Evolutionary conservation across 2,888 invertebrate genomes (phyloP), one percentile per base, ranked within the genome.

Genomic region (Ichneumoninae sp.): DNA sequence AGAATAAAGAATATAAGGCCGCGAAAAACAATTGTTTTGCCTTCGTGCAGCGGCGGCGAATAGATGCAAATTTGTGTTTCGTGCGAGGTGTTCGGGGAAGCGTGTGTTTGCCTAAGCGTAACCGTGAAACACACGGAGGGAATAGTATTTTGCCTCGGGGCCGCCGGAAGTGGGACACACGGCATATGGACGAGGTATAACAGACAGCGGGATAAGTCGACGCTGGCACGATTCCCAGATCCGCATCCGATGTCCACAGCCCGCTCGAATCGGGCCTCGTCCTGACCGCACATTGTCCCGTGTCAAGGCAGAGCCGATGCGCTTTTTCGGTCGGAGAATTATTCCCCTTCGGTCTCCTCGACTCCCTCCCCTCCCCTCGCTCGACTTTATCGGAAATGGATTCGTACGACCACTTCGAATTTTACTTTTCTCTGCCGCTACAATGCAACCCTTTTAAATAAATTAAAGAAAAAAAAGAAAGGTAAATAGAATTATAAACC

Each of bases 161-260:
- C 72, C 70, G 82, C 83, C 86, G 82, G 80, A 84, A 84, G 82
- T 83, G 74, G 80, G 72, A 79, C 70, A 82, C 86, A 68, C 74
- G 75, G 81, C 82, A 86, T 86, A 89, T 86, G 86, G 85, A 86
- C 83, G 72, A 82, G 80, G 84, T 76, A 83, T 68, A 82, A 75
- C 83, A 77, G 84, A 85, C 84, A 85, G 82, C 40, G 84, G 82
- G 86, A 86, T 87, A 87, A 86, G 84, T 80, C 84, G 86, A 86
- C 82, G 44, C 87, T 88, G 88, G 88, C 88, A 86, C 86, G 83
- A 85, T 88, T 88, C 88, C 88, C 88, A 82, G 86, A 84, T 86
- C 86, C 83, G 69, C 77, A 72, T 80, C 72, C 85, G 77, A 83
- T 77, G 85, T 77, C 68, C 66, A 65, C 60, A 26, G 66, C 44